Conservation (phyloP, 2,113 vertebrate genomes). For the Colius striatus region DNA sequence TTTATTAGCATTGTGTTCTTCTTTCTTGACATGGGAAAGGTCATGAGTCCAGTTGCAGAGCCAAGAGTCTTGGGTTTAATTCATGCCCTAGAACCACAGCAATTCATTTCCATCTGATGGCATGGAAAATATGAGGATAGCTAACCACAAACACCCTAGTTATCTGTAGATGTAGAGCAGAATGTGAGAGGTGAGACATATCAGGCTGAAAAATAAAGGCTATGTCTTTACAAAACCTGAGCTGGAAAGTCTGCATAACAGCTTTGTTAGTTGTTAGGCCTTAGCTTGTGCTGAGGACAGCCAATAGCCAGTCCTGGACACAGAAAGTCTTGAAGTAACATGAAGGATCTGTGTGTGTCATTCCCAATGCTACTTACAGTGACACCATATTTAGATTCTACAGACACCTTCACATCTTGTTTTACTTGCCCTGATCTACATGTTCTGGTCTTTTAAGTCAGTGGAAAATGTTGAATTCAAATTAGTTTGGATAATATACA, state of each 20-base stretch:
- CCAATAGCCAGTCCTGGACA: background rate
- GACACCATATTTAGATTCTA: background rate
- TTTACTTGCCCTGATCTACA: background rate
- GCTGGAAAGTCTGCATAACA: background rate
- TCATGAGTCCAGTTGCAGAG: conserved; percentile 11
- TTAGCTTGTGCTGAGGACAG: background rate
- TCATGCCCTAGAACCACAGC: conserved; percentile 18
- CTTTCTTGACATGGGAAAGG: conserved; percentile 31
- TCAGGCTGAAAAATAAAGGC: background rate
- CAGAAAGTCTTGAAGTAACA: background rate
- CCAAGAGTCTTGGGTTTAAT: conserved; percentile 28
- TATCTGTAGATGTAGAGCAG: conserved; percentile 18
- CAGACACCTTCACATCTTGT: background rate
- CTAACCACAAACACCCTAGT: conserved; percentile 29
- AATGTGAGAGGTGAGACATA: background rate
- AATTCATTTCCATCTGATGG: conserved; percentile 19
- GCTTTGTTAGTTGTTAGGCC: background rate
- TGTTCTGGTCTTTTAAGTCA: background rate
- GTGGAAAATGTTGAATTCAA: background rate
- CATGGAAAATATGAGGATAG: conserved; percentile 24
- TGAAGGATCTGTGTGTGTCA: background rate
- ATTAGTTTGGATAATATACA: background rate
- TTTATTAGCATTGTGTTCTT: background rate
- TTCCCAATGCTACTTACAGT: background rate
- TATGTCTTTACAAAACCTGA: background rate